Percentiles rank a stretch among this genome's conserved stretches.
Conservation (phyloP, 2,888 invertebrate genomes). For the Phasia obesa region DNA sequence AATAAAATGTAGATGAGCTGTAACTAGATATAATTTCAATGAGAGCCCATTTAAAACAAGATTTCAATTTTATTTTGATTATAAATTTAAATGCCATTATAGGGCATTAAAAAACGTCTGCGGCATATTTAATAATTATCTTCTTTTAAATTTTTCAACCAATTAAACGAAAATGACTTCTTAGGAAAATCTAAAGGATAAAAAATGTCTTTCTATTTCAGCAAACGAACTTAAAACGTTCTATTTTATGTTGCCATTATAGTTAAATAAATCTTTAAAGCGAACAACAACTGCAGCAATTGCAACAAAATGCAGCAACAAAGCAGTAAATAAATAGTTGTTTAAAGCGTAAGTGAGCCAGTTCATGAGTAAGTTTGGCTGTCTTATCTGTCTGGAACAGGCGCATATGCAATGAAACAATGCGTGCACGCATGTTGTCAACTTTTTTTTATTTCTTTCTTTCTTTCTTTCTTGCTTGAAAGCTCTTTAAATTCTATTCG, state of each 20-base stretch:
- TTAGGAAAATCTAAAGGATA: constrained; percentile 51
- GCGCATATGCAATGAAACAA: constrained; percentile 39
- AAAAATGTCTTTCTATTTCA: constrained; percentile 27
- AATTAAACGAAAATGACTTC: constrained; percentile 61
- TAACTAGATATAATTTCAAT: no score
- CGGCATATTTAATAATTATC: background rate
- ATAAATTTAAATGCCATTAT: background rate
- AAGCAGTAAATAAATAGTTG: constrained; percentile 46
- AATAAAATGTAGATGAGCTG: no score
- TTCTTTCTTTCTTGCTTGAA: background rate
- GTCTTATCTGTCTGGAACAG: constrained; percentile 10
- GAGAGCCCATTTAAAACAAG: no score
- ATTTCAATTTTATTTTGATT: no score
- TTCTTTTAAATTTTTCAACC: constrained; percentile 30
- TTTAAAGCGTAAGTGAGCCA: constrained; percentile 46
- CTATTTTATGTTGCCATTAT: constrained; percentile 31
- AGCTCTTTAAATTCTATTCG: constrained; percentile 17
- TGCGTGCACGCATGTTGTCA: constrained; percentile 66
- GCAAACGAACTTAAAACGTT: constrained; percentile 25
- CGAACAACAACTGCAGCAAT: constrained; percentile 12
- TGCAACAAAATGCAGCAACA: constrained; percentile 37
- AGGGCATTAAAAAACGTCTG: constrained; percentile 17
- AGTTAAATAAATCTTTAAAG: constrained; percentile 10
- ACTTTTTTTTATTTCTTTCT: constrained; percentile 24
- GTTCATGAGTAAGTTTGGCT: background rate